Evolutionary conservation across 64 coral and sea anemone genomes (phyloP).

Genomic region (Montipora foliosa): DNA sequence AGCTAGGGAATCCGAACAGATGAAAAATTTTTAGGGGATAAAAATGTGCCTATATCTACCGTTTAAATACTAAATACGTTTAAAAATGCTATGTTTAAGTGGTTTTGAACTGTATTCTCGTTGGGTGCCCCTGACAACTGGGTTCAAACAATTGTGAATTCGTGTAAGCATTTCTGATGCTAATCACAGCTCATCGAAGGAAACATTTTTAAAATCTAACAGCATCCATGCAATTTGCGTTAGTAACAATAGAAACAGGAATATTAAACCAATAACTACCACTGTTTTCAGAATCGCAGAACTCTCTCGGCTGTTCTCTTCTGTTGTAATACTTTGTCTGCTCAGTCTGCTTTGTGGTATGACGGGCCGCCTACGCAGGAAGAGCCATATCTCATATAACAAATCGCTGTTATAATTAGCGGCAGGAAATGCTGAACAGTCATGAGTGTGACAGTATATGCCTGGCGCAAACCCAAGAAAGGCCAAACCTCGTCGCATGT

Average conservation of each 20-base stretch:
- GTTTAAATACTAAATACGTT: no score
- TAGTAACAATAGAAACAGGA: constrained; percentile 62
- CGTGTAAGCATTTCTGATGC: constrained; percentile 13
- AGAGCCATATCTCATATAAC: constrained; percentile 78
- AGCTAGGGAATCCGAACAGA: no score
- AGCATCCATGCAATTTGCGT: constrained; percentile 72
- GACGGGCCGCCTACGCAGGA: constrained; percentile 32
- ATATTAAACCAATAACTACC: constrained; percentile 68
- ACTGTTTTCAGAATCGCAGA: constrained; percentile 73
- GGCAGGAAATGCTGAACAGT: constrained; percentile 77
- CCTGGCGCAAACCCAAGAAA: constrained; percentile 24
- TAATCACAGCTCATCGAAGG: constrained; percentile 1
- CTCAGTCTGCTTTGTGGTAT: not conserved
- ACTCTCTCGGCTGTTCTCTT: constrained; percentile 64
- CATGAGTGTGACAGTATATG: constrained; percentile 69
- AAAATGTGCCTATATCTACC: no score
- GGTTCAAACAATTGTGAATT: constrained; percentile 70
- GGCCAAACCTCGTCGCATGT: constrained; percentile 76
- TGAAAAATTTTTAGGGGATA: no score
- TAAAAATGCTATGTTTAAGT: no score
- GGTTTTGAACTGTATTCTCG: no score
- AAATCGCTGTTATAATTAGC: constrained; percentile 58
- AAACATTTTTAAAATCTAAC: constrained; percentile 41
- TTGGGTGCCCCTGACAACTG: not conserved
- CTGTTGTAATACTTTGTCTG: not conserved